Percentiles rank a stretch among this genome's conserved stretches.
phyloP scores from a whole-genome alignment of 2,888 invertebrate species.

The Agonopterix alstromeriana region DNA sequence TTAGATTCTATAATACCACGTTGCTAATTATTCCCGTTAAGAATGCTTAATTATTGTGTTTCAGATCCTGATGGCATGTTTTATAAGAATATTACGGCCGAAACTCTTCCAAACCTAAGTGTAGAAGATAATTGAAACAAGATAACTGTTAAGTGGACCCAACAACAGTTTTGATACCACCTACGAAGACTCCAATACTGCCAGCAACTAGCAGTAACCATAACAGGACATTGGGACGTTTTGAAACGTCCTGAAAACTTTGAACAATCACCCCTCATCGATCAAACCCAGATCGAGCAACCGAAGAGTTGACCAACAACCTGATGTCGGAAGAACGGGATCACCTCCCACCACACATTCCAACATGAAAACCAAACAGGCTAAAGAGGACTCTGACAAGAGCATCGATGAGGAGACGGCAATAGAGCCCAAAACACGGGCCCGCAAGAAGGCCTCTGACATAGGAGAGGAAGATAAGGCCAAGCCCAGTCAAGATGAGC shows the following conservation, averaged over 20 bases:
- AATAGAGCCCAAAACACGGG: constrained; percentile 67
- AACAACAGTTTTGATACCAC: too few species aligned
- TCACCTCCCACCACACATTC: constrained; percentile 65
- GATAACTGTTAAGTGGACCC: too few species aligned
- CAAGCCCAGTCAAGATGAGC: constrained; percentile 56
- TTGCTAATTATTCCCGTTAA: constrained; percentile 24
- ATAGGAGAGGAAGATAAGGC: constrained; percentile 53
- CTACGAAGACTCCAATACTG: too few species aligned
- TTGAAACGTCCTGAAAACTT: too few species aligned
- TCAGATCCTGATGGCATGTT: constrained; percentile 51
- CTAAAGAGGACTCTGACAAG: constrained; percentile 64
- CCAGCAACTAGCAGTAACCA: too few species aligned
- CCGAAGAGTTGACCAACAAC: constrained; percentile 38
- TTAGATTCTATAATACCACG: constrained; percentile 22
- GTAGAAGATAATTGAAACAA: too few species aligned
- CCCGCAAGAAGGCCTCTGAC: constrained; percentile 66
- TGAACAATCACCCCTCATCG: constrained; percentile 12
- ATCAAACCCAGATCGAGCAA: constrained; percentile 32
- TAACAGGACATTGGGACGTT: too few species aligned
- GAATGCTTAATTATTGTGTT: constrained; percentile 34
- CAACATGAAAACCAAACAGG: constrained; percentile 74
- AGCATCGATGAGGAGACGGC: constrained; percentile 60
- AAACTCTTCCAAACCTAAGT: constrained; percentile 25
- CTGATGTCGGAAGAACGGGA: constrained; percentile 71
- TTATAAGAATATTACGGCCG: constrained; percentile 33